phyloP scores from a whole-genome alignment of 2,888 invertebrate genomes.

The Matsumyia berberina region DNA sequence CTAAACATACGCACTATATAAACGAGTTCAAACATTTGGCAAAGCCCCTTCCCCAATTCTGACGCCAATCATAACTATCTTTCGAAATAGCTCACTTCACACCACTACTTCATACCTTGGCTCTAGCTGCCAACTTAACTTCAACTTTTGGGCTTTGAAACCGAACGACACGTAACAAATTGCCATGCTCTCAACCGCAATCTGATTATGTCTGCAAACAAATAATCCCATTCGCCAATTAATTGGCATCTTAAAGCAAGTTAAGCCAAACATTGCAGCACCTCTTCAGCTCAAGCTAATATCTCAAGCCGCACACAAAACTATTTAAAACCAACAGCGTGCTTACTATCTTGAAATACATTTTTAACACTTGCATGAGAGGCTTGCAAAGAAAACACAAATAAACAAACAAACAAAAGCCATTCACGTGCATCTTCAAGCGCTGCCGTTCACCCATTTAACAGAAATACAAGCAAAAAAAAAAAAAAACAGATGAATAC shows the following conservation, averaged over 20 bases:
- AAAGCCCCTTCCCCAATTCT: no score
- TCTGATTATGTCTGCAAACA: constrained; percentile 17
- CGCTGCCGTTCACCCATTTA: constrained; percentile 67
- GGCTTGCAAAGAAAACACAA: constrained; percentile 45
- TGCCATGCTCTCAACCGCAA: constrained; percentile 16
- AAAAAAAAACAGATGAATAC: constrained; percentile 28
- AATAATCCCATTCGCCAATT: constrained; percentile 22
- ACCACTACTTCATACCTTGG: no score
- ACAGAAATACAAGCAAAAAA: constrained; percentile 15
- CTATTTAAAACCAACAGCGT: constrained; percentile 56
- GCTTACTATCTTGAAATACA: constrained; percentile 68
- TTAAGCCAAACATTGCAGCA: constrained; percentile 57
- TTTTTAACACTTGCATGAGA: constrained; percentile 72
- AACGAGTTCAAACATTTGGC: no score
- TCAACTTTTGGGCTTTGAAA: background rate
- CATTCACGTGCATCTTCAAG: constrained; percentile 70
- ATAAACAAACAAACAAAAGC: constrained; percentile 53
- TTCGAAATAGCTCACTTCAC: no score
- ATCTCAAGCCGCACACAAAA: constrained; percentile 48
- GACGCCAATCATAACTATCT: no score
- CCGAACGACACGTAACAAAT: background rate
- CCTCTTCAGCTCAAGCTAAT: constrained; percentile 19
- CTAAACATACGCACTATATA: no score
- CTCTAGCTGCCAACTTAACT: background rate
- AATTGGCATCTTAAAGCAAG: constrained; percentile 43